Evolutionary conservation across 2,113 vertebrate genomes (phyloP), one percentile per base, ranked within the genome.

Genomic region (Bujurquina vittata): DNA sequence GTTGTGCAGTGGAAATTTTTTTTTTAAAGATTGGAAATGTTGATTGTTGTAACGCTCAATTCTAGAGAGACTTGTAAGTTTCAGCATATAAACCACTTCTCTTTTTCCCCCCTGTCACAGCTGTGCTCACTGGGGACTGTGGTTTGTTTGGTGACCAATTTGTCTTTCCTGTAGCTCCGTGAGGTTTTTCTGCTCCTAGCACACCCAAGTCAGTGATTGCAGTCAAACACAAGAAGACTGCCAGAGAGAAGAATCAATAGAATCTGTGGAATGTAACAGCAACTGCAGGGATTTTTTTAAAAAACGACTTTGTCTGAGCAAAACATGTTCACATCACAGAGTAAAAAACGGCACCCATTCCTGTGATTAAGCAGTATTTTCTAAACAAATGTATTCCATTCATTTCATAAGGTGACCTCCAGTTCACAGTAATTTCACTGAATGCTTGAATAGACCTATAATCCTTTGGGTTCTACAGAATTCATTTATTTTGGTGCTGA

Each of bases 221-320:
- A 79, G 77, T 59, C 22, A 58, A 56, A 87, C 31, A 72, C 61
- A 56, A 43, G 15, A 57, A 54, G 52, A 17, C 61, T 73, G 55
- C 31, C 54, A 77, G 61, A 22, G 62, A 61, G 33, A 88, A 52
- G 80, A 86, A 82, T 86, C 63, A 60, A 18, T 54, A 78, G 57
- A 79, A 89, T 91, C 3, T 80, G 69, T 87, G 86, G 89, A 90
- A 92, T 90, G 87, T 60, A 65, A 46, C 46, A 35, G 63, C 26
- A 65, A 40, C 46, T 29, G 63, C 26, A 54, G 52, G 46, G 49
- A 69, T 11, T 69, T 11, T 11, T 69, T 11, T 10, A 40, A 43
- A 79, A 61, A 79, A 79, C 81, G 29, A 29, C 6, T 63, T 59
- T 75, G 37, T n/a, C 35, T 40, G 35, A 77, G 55, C 26, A 76